Base-by-base conservation (phyloP, 92 coral and sea anemone species). In the Zoanthus sansibaricus region DNA sequence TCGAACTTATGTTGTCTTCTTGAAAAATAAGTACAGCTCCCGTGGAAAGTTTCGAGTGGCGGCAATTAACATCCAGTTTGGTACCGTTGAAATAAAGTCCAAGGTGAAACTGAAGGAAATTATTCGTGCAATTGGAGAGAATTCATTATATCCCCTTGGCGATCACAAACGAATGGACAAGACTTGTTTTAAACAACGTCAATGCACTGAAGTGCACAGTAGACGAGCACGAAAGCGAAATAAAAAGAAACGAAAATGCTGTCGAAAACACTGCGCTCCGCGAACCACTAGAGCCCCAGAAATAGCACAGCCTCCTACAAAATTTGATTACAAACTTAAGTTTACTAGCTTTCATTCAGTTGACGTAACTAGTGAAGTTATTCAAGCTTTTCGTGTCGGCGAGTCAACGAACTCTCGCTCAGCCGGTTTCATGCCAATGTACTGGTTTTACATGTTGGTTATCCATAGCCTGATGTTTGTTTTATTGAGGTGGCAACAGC, bases 1-100 rank as follows among this genome's bases (percentile, higher is more conserved):
- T 93, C 90, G 88, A 79, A 82, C 97, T 7, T 96, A 96, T 83
- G 88, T 96, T 12, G 87, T 91, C 17, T 91, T 96, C 58, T 18
- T 18, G 30, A 80, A 45, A 55, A 18, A 37, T 15, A 52, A 46
- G 66, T 48, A 18, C 49, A 90, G 90, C 87, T 84, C 64, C 30
- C 73, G 88, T 13, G 79, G 86, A 16, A 89, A 58, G 82, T 89
- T 93, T 70, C 67, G 71, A 75, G 93, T 87, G 66, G 76, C 91
- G 71, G 94, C 91, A 78, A 83, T 93, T 33, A 95, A 95, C 82
- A 56, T 91, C 0, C 96, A 95, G 61, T 76, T 74, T 25, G 98
- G 94, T 9, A 87, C 98, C 73, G 80, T 95, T 10, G 91, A 72
- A 20, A 72, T 86, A 46, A 94, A 91, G 55, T 76, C 62, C 83